Evolutionary conservation across 1,140 invertebrate species (phyloP).

Genomic region (Xylocopa sonorina): DNA sequence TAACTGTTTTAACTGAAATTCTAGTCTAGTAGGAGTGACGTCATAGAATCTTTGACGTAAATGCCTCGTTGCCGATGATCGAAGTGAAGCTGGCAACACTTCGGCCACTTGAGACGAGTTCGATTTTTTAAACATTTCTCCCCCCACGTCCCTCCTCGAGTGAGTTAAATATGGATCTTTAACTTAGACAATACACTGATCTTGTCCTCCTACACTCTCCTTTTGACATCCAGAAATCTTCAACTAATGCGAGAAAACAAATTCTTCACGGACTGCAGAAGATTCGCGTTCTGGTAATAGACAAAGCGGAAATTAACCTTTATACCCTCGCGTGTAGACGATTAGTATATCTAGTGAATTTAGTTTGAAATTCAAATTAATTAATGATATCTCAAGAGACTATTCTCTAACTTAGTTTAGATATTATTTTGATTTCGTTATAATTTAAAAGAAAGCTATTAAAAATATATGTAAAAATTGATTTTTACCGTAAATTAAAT

Average conservation of each 20-base stretch:
- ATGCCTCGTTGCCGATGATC: constrained; percentile 41
- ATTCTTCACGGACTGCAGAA: not conserved
- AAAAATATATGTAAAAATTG: too few species aligned
- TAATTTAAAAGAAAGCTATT: too few species aligned
- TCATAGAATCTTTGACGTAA: constrained; percentile 68
- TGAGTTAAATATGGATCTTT: constrained; percentile 37
- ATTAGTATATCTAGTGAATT: too few species aligned
- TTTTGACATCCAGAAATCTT: constrained; percentile 22
- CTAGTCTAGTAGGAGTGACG: constrained; percentile 58
- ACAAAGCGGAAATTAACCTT: not conserved
- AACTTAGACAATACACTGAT: constrained; percentile 47
- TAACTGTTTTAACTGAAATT: constrained; percentile 37
- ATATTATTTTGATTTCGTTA: too few species aligned
- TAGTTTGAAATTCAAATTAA: too few species aligned
- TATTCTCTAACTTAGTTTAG: too few species aligned
- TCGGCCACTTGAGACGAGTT: constrained; percentile 48
- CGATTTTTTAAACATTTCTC: constrained; percentile 54
- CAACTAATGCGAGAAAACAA: not conserved
- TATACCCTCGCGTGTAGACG: too few species aligned
- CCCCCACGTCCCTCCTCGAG: constrained; percentile 6
- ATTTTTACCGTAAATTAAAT: too few species aligned
- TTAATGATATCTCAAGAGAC: not conserved
- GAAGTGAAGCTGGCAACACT: constrained; percentile 46
- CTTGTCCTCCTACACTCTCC: constrained; percentile 40
- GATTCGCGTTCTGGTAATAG: not conserved